Evolutionary conservation across 2,797 vertebrate genomes (phyloP).

Genomic region (Pipistrellus pipistrellus): DNA sequence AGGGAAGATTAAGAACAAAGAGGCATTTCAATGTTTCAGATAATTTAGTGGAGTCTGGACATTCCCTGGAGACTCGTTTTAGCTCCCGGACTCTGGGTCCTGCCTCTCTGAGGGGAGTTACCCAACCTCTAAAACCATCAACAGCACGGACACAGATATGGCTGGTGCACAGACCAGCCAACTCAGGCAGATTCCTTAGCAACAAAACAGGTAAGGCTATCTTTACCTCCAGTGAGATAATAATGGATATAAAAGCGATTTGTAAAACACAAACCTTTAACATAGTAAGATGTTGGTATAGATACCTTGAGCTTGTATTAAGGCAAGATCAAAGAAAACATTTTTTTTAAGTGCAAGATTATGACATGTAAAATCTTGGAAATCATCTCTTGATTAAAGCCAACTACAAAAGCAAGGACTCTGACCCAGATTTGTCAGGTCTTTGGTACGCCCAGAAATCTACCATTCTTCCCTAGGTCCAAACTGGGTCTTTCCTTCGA

Average conservation of each 20-base stretch:
- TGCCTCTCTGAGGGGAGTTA: neutral
- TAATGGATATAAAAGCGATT: neutral
- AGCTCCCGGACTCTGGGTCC: neutral
- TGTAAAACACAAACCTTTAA: neutral
- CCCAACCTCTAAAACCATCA: neutral
- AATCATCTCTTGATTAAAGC: neutral
- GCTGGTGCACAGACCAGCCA: neutral
- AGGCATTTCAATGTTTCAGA: slow-evolving; percentile 31
- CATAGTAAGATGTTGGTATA: neutral
- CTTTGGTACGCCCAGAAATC: neutral
- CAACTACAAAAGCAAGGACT: neutral
- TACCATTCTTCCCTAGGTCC: neutral
- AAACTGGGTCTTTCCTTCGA: slow-evolving; percentile 19
- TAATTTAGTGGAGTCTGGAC: neutral
- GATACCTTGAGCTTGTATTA: neutral
- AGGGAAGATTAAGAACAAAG: slow-evolving; percentile 35
- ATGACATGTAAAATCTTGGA: neutral
- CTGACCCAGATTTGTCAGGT: neutral
- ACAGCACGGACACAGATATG: neutral
- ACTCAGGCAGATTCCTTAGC: neutral
- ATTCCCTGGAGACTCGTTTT: slow-evolving; percentile 11
- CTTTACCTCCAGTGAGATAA: slow-evolving; percentile 5
- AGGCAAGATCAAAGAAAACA: slow-evolving; percentile 19
- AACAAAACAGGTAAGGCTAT: slow-evolving; percentile 1
- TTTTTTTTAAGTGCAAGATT: neutral